Percentiles rank a stretch among this genome's conserved stretches.
Evolutionary conservation across 2,797 vertebrate genomes (phyloP).

Genomic region (Chrosomus eos): DNA sequence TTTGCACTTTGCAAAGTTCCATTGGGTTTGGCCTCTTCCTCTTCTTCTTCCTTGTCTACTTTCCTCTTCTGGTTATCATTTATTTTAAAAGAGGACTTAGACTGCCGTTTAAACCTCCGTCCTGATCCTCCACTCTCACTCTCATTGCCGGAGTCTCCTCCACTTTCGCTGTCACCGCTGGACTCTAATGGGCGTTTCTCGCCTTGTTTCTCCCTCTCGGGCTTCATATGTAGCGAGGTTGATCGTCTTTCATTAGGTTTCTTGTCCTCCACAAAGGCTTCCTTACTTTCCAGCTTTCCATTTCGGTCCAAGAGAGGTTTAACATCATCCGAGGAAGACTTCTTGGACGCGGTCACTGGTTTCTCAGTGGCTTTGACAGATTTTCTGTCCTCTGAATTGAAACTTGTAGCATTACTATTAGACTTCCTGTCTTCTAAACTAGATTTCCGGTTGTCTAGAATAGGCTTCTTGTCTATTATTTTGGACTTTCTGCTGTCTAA

Average conservation of each 20-base stretch:
- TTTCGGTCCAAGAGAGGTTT: constrained; percentile 55
- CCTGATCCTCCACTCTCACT: constrained; percentile 89
- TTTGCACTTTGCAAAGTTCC: constrained; percentile 89
- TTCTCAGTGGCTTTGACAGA: constrained; percentile 18
- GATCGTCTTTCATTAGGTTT: constrained; percentile 45
- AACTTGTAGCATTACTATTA: not conserved
- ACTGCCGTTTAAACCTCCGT: constrained; percentile 89
- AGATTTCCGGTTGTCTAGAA: constrained; percentile 83
- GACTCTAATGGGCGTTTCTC: constrained; percentile 92
- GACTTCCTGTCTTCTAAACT: constrained; percentile 46
- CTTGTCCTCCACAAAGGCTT: constrained; percentile 65
- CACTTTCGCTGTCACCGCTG: constrained; percentile 83
- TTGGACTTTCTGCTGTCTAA: constrained; percentile 50
- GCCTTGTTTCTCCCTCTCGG: constrained; percentile 60
- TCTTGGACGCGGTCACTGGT: not conserved
- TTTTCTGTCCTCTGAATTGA: constrained; percentile 9
- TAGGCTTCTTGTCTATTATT: constrained; percentile 72
- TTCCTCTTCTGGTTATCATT: constrained; percentile 92
- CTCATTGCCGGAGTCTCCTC: constrained; percentile 84
- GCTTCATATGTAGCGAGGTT: constrained; percentile 20
- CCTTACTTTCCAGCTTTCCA: constrained; percentile 69
- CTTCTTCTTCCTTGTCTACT: constrained; percentile 84
- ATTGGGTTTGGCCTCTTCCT: constrained; percentile 85
- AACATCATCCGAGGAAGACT: constrained; percentile 26
- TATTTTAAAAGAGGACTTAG: constrained; percentile 96